A percentile compares a stretch with the other conserved stretches of the same genome.
Conservation (phyloP, 1,140 invertebrate species). For the Tyrophagus putrescentiae region DNA sequence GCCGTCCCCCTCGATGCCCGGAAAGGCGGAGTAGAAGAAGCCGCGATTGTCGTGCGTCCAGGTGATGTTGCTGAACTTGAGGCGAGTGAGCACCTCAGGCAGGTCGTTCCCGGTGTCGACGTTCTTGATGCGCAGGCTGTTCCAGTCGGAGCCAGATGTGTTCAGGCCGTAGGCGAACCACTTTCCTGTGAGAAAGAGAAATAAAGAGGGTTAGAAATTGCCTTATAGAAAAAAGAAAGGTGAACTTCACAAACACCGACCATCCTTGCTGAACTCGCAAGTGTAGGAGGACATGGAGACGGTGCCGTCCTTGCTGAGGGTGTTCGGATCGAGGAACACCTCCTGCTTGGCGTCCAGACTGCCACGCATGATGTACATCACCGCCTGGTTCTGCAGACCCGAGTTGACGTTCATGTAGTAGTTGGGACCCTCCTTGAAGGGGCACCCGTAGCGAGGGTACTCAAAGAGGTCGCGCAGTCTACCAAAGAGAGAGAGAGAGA, state of each 20-base stretch:
- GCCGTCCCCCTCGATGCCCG: slow-evolving; percentile 46
- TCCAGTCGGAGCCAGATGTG: slow-evolving; percentile 86
- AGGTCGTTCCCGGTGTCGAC: slow-evolving; percentile 53
- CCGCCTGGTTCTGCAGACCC: slow-evolving; percentile 91
- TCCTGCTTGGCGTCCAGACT: slow-evolving; percentile 61
- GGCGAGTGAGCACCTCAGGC: slow-evolving; percentile 67
- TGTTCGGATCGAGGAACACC: slow-evolving; percentile 91
- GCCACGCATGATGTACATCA: slow-evolving; percentile 48
- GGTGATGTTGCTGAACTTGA: slow-evolving; percentile 74
- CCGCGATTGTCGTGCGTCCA: slow-evolving; percentile 92
- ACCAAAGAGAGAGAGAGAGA: not conserved
- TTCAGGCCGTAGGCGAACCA: slow-evolving; percentile 81
- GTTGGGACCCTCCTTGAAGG: slow-evolving; percentile 57
- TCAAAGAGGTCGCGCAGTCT: too few species aligned
- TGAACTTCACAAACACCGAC: too few species aligned
- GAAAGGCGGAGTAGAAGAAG: slow-evolving; percentile 56
- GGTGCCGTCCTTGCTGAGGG: slow-evolving; percentile 82
- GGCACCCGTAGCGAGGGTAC: slow-evolving; percentile 84
- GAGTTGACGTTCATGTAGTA: slow-evolving; percentile 89
- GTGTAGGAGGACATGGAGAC: slow-evolving; percentile 56
- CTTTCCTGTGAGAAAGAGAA: too few species aligned
- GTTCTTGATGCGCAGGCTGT: slow-evolving; percentile 49
- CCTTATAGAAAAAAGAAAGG: too few species aligned
- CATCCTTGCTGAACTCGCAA: slow-evolving; percentile 88
- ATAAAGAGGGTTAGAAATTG: too few species aligned